These are phyloP conservation scores for Drosophila aldrichi DNA, from an alignment of 2,888 invertebrate species.

Conservation along the genomic window DNA sequence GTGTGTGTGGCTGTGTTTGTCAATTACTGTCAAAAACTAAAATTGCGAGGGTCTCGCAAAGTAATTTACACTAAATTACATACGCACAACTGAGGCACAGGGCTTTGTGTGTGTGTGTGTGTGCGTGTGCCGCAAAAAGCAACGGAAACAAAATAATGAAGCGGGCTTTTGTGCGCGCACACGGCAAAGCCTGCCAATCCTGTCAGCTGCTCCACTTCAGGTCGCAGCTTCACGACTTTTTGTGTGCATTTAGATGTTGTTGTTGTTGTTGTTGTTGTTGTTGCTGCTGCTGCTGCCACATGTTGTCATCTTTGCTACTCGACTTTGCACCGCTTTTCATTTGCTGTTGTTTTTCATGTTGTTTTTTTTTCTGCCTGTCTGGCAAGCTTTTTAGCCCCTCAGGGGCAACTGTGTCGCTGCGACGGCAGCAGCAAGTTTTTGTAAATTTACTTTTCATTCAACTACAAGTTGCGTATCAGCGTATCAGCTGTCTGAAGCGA, in stretches of 20 bases:
- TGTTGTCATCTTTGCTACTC: constrained; percentile 42
- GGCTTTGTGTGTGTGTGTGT: constrained; percentile 25
- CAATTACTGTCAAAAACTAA: constrained; percentile 63
- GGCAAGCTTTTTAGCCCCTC: constrained; percentile 6
- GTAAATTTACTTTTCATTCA: constrained; percentile 71
- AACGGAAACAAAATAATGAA: constrained; percentile 71
- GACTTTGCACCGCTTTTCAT: constrained; percentile 34
- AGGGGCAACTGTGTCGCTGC: constrained; percentile 13
- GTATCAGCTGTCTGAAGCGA: constrained; percentile 34
- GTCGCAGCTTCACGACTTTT: constrained; percentile 34
- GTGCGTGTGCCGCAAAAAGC: constrained; percentile 52
- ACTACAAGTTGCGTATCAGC: constrained; percentile 46
- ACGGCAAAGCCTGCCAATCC: constrained; percentile 44
- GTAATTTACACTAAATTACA: constrained; percentile 78
- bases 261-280: constrained; percentile 1
- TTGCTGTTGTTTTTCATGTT: constrained; percentile 12
- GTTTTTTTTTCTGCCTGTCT: neutral
- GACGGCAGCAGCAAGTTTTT: constrained; percentile 55
- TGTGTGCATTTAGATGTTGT: constrained; percentile 31
- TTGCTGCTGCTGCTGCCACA: constrained; percentile 27
- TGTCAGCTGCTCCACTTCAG: constrained; percentile 15
- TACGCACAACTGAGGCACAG: constrained; percentile 57
- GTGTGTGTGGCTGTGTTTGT: constrained; percentile 26
- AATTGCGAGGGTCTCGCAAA: constrained; percentile 67
- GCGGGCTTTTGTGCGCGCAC: constrained; percentile 69